Base-by-base conservation (phyloP, 2,797 vertebrate species). In the Rhodeus uyekii region DNA sequence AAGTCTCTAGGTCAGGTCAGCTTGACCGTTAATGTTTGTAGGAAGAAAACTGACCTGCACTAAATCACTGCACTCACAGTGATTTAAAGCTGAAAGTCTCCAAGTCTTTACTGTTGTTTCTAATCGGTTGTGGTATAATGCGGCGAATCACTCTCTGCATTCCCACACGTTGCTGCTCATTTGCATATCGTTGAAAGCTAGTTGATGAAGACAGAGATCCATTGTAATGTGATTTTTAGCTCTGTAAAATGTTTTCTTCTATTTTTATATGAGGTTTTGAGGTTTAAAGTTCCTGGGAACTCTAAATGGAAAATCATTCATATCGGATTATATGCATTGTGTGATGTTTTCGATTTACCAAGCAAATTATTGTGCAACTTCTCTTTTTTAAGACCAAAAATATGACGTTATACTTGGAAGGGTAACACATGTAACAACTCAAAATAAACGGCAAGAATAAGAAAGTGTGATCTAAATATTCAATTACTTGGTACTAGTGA, bases 311-410 rank as follows among this genome's bases (percentile, higher is more conserved):
- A 80, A 39, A 63, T 12, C 22, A 14, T 63, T 61, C 9, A 50
- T 63, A 63, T 22, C n/a, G 27, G 42, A 73, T 72, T 61, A 16
- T 50, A 38, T 50, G n/a, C 55, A 27, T 14, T 38, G 6, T 19
- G 3, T 39, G 8, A 72, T 61, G 29, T 63, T 80, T 79, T 80
- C 27, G 39, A 50, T 80, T 72, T 63, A 27, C 34, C 42, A 73
- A 48, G 55, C 42, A 63, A 61, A 48, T 60, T 9, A 61, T 80
- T 63, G 55, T 48, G 68, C 32, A 80, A 60, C 29, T 27, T 16
- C 27, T 36, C 61, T 77, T 77, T 77, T 77, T 50, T 22, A 58
- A 77, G 60, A 77, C 60, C 42, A 48, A 24, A 68, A 80, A 48
- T 61, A 46, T 61, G 29, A 36, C 9, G 6, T 72, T 61, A 44